Percentiles rank a stretch among this genome's conserved stretches.
Conservation (phyloP, 2,888 invertebrate species). For the Amiota communis region DNA sequence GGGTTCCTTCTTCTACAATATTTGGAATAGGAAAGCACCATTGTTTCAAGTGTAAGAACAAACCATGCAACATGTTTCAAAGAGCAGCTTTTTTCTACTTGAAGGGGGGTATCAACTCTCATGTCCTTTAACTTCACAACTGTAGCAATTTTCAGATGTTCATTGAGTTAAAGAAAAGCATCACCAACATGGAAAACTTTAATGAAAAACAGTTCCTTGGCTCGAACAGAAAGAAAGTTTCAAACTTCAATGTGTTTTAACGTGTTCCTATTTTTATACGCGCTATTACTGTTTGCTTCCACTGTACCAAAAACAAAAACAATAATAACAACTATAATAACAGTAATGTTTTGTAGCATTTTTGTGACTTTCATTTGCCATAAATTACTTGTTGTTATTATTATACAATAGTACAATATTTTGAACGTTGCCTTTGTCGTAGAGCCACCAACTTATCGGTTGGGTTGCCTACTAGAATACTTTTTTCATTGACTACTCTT, state of each 20-base stretch:
- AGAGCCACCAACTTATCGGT: not conserved
- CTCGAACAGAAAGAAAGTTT: not conserved
- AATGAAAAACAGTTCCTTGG: not conserved
- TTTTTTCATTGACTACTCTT: not conserved
- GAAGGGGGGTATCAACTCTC: not conserved
- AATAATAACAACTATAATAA: not conserved
- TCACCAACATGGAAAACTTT: not conserved
- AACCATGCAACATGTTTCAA: conserved; percentile 25
- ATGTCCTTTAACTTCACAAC: not conserved
- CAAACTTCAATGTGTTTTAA: not conserved
- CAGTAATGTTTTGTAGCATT: conserved; percentile 47
- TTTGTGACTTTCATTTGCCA: conserved; percentile 66
- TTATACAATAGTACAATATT: conserved; percentile 51
- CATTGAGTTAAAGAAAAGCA: not conserved
- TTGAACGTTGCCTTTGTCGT: conserved; percentile 7
- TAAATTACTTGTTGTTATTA: conserved; percentile 67
- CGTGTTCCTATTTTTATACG: not conserved
- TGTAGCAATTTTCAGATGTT: not conserved
- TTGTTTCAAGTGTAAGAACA: conserved; percentile 14
- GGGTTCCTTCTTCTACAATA: not conserved
- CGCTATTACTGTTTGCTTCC: not conserved
- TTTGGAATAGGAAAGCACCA: not conserved
- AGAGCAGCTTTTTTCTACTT: not conserved
- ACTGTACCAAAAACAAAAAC: not conserved
- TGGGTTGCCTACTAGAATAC: not conserved